These are phyloP conservation scores for Saguinus midas DNA, from an alignment of 2,113 vertebrate species.

Conservation along the genomic window DNA sequence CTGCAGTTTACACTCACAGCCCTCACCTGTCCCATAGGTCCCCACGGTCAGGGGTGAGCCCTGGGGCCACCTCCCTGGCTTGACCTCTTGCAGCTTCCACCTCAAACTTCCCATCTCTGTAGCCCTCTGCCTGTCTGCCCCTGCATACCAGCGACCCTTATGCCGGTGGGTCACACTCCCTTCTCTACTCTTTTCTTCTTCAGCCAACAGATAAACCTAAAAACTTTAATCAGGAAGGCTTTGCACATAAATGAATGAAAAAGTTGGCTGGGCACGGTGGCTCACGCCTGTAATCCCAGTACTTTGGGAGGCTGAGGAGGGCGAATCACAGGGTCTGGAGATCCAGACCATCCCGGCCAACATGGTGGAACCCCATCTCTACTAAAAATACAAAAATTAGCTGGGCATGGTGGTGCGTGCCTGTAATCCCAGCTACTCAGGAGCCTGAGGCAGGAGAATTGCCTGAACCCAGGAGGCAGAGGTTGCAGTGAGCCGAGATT, in stretches of 20 bases:
- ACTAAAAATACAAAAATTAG: no score
- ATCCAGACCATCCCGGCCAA: no score
- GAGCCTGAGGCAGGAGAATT: no score
- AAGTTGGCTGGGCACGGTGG: neutral
- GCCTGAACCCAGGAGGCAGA: no score
- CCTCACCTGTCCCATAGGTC: neutral
- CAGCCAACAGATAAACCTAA: neutral
- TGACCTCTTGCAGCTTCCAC: neutral
- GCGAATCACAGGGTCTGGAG: no score
- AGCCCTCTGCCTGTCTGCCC: accelerated
- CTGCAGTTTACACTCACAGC: neutral
- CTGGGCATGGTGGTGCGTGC: no score
- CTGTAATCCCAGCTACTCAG: no score
- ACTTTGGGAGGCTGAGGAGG: no score
- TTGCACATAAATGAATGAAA: neutral
- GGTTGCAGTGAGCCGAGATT: no score
- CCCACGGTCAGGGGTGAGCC: neutral
- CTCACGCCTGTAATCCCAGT: no score
- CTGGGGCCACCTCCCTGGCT: neutral
- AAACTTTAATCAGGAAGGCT: neutral
- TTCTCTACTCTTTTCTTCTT: neutral
- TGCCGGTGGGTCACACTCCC: neutral
- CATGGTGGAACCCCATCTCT: no score
- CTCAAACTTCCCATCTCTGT: neutral
- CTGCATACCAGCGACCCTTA: neutral